Conservation (phyloP, 2,797 vertebrate species). For the Danio jaintianensis region DNA sequence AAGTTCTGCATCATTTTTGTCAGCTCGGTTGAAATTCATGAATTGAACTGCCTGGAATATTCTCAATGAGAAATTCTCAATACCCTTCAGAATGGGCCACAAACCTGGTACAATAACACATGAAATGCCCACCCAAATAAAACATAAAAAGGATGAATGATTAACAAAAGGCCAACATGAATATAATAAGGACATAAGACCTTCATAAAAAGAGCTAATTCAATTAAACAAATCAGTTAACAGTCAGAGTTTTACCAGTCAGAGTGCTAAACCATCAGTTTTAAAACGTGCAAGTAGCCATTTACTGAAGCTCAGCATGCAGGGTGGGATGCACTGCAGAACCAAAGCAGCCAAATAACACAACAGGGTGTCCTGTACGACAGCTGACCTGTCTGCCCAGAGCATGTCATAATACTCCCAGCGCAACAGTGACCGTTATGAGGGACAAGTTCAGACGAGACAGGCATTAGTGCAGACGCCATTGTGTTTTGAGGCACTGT, state of each 20-base stretch:
- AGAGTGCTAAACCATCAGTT: not conserved
- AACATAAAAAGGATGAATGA: too few relatives aligned
- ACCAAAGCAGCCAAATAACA: conserved; percentile 16
- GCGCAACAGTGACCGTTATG: not conserved
- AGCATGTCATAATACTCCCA: conserved; percentile 9
- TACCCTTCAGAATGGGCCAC: too few relatives aligned
- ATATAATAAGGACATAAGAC: too few relatives aligned
- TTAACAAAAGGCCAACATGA: too few relatives aligned
- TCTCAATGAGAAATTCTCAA: too few relatives aligned
- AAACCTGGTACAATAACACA: too few relatives aligned
- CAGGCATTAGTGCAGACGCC: conserved; percentile 5
- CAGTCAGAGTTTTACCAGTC: not conserved
- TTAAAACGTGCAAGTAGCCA: not conserved
- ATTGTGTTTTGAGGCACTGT: not conserved
- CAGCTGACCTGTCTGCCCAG: conserved; percentile 34
- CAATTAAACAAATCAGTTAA: not conserved
- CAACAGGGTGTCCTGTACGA: conserved; percentile 17
- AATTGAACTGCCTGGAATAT: too few relatives aligned
- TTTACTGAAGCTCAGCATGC: not conserved
- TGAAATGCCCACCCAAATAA: too few relatives aligned
- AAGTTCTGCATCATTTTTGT: too few relatives aligned
- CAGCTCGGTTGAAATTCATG: too few relatives aligned
- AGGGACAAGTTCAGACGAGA: conserved; percentile 4
- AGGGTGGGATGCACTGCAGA: conserved; percentile 16
- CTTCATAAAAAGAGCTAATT: not conserved